phyloP scores from a whole-genome alignment of 2,888 invertebrate genomes.

The Choristoneura rosaceana region DNA sequence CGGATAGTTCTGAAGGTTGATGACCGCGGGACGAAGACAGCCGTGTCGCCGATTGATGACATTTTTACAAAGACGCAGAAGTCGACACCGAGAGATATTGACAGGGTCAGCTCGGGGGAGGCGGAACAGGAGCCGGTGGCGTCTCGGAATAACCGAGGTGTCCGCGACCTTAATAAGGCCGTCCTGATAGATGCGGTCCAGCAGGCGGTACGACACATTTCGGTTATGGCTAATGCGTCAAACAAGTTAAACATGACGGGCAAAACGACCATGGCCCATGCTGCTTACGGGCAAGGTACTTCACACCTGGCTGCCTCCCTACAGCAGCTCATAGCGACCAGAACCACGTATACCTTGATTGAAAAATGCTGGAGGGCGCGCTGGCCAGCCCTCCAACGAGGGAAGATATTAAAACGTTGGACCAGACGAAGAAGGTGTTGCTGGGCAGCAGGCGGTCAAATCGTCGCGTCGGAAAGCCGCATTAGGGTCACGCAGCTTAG shows the following conservation, averaged over 20 bases:
- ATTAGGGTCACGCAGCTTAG: constrained; percentile 29
- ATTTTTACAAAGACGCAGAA: background rate
- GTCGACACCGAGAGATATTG: too few species aligned
- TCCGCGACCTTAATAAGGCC: too few species aligned
- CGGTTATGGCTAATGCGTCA: constrained; percentile 5
- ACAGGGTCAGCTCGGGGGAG: too few species aligned
- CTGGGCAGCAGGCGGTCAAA: background rate
- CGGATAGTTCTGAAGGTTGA: too few species aligned
- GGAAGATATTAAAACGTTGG: background rate
- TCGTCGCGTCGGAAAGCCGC: background rate
- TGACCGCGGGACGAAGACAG: too few species aligned
- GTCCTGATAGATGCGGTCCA: constrained; percentile 10
- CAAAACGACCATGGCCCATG: background rate
- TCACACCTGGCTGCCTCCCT: too few species aligned
- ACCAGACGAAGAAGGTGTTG: constrained; percentile 16
- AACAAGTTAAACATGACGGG: constrained; percentile 40
- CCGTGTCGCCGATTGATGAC: background rate
- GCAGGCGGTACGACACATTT: constrained; percentile 24
- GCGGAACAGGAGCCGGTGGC: too few species aligned
- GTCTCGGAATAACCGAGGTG: too few species aligned
- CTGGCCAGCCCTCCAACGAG: constrained; percentile 17
- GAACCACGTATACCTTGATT: background rate
- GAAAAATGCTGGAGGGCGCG: background rate
- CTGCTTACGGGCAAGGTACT: background rate
- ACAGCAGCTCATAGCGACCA: background rate